Evolutionary conservation across 1,140 invertebrate species (phyloP), one percentile per base, ranked within the genome.

Genomic region (Bombus turneri): DNA sequence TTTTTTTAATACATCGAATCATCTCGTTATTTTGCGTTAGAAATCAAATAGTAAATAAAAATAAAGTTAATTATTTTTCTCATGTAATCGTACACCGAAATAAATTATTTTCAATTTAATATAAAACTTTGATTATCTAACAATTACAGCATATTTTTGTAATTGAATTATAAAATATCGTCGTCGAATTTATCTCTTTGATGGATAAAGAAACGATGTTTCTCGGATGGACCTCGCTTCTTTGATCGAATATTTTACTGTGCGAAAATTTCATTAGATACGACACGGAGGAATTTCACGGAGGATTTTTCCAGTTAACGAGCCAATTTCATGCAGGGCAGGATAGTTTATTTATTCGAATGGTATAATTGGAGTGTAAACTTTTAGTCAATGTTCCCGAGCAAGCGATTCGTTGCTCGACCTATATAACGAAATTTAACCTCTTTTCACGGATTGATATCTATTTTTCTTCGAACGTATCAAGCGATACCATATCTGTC

Each of bases 291-390:
- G n/a, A 3, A 31, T 74, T 18, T 31, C 6, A 5, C n/a, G 8
- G 47, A 22, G 3, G 22, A 22, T 41, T 74, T 74, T 34, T 18
- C 3, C 47, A 22, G 41, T 64, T 31, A 71, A 13, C 80, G 75
- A 75, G 31, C 74, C 73, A 71, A 53, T 78, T 83, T 86, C 80
- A 64, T 74, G 74, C 31, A 43, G 34, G 34, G 79, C 22, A 47
- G 86, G 75, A 81, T 74, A 31, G 59, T 43, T 85, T 85, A 85
- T 88, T 88, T 86, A 83, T 91, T 71, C 66, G 43, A 66, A 59
- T 28, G 85, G 82, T 77, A 59, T 59, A 59, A 59, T 59, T 59
- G 57, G 90, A 92, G 81, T 92, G 88, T 91, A 92, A 93, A 92
- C 92, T 93, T 93, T 92, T 28, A 85, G 82, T 73, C 82, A 81